Percentiles rank a stretch among this genome's conserved stretches.
Evolutionary conservation across 1,140 invertebrate genomes (phyloP).

Genomic region (Dreissena polymorpha): DNA sequence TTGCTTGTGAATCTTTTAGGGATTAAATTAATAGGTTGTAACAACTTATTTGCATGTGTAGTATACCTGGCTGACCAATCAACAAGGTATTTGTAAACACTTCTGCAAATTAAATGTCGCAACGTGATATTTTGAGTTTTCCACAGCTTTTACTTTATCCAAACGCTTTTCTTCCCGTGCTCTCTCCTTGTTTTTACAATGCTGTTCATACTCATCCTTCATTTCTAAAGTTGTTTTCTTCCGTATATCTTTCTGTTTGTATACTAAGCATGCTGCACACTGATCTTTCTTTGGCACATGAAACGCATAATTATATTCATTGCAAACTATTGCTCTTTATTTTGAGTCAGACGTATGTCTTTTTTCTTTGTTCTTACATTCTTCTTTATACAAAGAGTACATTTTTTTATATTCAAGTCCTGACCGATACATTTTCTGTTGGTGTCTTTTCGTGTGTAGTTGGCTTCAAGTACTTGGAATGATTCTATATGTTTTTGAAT

Average conservation of each 20-base stretch:
- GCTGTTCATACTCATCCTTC: constrained; percentile 17
- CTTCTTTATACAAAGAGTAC: constrained; percentile 36
- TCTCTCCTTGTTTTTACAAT: constrained; percentile 38
- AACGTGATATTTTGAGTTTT: background rate
- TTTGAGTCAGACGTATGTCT: background rate
- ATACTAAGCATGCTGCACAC: constrained; percentile 18
- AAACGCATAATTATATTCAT: constrained; percentile 54
- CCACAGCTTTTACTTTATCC: constrained; percentile 27
- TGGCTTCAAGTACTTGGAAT: constrained; percentile 32
- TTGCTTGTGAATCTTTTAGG: constrained; percentile 48
- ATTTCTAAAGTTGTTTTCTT: background rate
- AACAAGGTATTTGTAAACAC: constrained; percentile 55
- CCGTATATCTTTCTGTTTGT: background rate
- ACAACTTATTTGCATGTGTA: constrained; percentile 65
- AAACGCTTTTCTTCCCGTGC: constrained; percentile 43
- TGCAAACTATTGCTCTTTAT: constrained; percentile 50
- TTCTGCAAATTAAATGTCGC: constrained; percentile 60
- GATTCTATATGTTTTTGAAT: constrained; percentile 38
- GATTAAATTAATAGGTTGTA: constrained; percentile 65
- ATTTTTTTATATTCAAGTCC: constrained; percentile 35
- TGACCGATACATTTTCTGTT: constrained; percentile 2
- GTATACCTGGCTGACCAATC: constrained; percentile 62
- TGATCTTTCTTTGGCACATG: constrained; percentile 46
- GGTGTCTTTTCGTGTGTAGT: constrained; percentile 53
- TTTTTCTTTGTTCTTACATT: constrained; percentile 14